Evolutionary conservation across 2,797 vertebrate genomes (phyloP).

Genomic region (Micropoecilia bifurca): DNA sequence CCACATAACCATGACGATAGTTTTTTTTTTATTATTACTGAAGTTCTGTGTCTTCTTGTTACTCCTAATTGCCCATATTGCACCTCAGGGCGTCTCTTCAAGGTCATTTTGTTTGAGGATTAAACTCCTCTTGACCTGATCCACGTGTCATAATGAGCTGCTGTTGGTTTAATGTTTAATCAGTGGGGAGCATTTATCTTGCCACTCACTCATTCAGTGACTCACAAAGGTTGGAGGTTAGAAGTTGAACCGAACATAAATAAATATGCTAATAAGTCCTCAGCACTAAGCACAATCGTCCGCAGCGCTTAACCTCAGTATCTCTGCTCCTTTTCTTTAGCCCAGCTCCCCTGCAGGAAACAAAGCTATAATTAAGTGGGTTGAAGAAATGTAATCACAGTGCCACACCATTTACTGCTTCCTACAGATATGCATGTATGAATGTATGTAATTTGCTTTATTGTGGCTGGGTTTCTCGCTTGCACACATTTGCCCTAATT

Average conservation of each 20-base stretch:
- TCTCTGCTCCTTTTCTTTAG: slow-evolving; percentile 38
- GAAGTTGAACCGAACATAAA: slow-evolving; percentile 57
- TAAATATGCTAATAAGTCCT: slow-evolving; percentile 74
- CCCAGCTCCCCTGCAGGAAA: slow-evolving; percentile 53
- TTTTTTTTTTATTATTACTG: background rate
- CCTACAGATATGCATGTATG: slow-evolving; percentile 4
- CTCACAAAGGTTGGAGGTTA: slow-evolving; percentile 29
- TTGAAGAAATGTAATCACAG: slow-evolving; percentile 69
- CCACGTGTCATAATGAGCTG: slow-evolving; percentile 29
- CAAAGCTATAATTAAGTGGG: slow-evolving; percentile 75
- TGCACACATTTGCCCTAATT: slow-evolving; percentile 27
- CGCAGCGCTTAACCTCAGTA: slow-evolving; percentile 67
- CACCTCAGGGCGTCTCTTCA: background rate
- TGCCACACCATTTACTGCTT: slow-evolving; percentile 38
- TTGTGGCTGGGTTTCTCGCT: slow-evolving; percentile 18
- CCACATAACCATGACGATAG: background rate
- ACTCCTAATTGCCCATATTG: background rate
- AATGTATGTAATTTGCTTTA: slow-evolving; percentile 16
- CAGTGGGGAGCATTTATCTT: slow-evolving; percentile 33
- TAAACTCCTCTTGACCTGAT: slow-evolving; percentile 2
- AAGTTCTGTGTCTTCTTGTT: background rate
- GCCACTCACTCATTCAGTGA: slow-evolving; percentile 30
- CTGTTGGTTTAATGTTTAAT: slow-evolving; percentile 25
- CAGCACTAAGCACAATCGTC: slow-evolving; percentile 58
- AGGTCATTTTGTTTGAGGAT: background rate